Base-by-base conservation (phyloP, 2,113 vertebrate species). In the Myiozetetes cayanensis region DNA sequence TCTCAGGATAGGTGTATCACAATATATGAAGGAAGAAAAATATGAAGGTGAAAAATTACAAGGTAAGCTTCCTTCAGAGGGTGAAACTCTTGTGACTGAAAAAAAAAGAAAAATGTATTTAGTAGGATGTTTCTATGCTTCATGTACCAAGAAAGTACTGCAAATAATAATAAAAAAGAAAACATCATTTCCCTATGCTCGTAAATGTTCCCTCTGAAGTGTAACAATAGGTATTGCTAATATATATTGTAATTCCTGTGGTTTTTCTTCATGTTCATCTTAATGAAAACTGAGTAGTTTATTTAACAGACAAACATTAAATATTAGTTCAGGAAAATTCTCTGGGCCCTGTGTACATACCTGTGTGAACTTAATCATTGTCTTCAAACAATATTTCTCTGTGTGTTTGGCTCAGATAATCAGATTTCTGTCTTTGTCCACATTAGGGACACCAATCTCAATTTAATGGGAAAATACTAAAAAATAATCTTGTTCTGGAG, bases 221-320 rank as follows among this genome's bases (percentile, higher is more conserved):
- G 55, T 52, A 93, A 84, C 85, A 93, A 77, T 80, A 50, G 8
- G 16, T 93, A 46, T 41, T 89, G 44, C 80, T 93, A 80, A 85
- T 68, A 84, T 39, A 80, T 80, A 53, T 56, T 49, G 27, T 83
- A 94, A 80, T 88, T 86, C 59, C 65, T 86, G 43, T 55, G 50
- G 2, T 72, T 90, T 88, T 66, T 80, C 78, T 73, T 92, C 76
- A 47, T 53, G 46, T 90, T 93, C 59, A 92, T 63, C 68, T 76
- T 94, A 90, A 90, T 93, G 67, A 81, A 41, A 94, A n/a, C 8
- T 16, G 80, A 93, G 70, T 71, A 67, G 55, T 87, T 89, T 87
- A 74, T 55, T 86, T 76, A 74, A 21, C 43, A 84, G 68, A 83
- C 20, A 76, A 89, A 70, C 21, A 89, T 75, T 25, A 85, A 83